Conservation (phyloP, 1,140 invertebrate genomes). For the Mylabris phalerata region DNA sequence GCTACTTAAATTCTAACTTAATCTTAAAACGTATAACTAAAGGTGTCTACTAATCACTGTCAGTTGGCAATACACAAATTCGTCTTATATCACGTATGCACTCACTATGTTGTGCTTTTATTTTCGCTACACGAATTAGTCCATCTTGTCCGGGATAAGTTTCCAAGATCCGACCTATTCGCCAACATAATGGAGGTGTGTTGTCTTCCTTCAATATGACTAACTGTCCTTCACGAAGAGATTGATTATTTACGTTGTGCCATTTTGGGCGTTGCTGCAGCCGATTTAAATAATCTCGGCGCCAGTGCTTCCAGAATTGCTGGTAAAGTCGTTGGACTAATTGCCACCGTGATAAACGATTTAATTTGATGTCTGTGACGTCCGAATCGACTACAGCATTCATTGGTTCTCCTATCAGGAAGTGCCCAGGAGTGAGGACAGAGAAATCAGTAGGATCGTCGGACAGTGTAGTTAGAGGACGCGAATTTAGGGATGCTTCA, state of each 20-base stretch:
- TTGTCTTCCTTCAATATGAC: conserved; percentile 33
- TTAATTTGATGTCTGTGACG: conserved; percentile 18
- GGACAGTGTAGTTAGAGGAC: conserved; percentile 30
- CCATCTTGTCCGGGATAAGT: conserved; percentile 38
- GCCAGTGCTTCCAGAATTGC: conserved; percentile 36
- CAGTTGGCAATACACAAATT: too few relatives aligned
- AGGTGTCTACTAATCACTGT: too few relatives aligned
- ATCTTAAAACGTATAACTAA: too few relatives aligned
- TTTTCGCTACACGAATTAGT: conserved; percentile 35
- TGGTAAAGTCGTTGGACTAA: conserved; percentile 12
- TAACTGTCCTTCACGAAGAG: conserved; percentile 15
- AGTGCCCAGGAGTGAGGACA: conserved; percentile 39
- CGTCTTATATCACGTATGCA: too few relatives aligned
- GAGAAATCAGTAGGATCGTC: conserved; percentile 25
- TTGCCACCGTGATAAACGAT: conserved; percentile 25
- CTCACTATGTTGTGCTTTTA: conserved; percentile 24
- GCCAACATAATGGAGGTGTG: conserved; percentile 39
- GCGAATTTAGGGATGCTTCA: conserved; percentile 33
- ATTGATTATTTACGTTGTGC: background rate
- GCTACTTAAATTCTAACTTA: too few relatives aligned
- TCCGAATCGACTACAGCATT: conserved; percentile 17
- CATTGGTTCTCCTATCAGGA: conserved; percentile 36
- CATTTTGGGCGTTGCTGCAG: conserved; percentile 33
- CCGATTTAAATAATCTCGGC: conserved; percentile 33
- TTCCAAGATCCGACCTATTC: conserved; percentile 34